Percentiles rank a stretch among this genome's conserved stretches.
Evolutionary conservation across 2,797 vertebrate genomes (phyloP).

Genomic region (Notoglanidium macrostoma): DNA sequence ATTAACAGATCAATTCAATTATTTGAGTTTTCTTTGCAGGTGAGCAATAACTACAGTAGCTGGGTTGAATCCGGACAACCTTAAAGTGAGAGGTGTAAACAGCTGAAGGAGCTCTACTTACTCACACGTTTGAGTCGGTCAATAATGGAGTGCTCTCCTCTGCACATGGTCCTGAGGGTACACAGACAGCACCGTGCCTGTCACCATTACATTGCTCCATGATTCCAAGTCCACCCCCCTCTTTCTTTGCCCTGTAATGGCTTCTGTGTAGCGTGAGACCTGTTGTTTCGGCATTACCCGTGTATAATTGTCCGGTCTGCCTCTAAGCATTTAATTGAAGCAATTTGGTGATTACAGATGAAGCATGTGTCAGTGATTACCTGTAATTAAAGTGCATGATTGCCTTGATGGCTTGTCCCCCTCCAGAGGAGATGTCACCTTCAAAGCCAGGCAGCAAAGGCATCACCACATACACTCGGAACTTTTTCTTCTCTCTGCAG

Average conservation of each 20-base stretch:
- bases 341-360: constrained; percentile 80
- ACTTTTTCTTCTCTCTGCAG: constrained; percentile 57
- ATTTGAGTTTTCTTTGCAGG: not conserved
- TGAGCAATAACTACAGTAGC: not conserved
- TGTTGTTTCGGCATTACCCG: constrained; percentile 74
- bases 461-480: constrained; percentile 59
- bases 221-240: constrained; percentile 65
- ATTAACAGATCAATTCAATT: not conserved
- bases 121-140: constrained; percentile 73
- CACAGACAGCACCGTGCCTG: constrained; percentile 41
- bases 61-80: not conserved
- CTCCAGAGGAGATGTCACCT: constrained; percentile 72
- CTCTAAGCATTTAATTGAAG: constrained; percentile 76
- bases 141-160: constrained; percentile 69
- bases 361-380: constrained; percentile 78
- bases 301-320: constrained; percentile 75
- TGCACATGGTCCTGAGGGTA: constrained; percentile 74
- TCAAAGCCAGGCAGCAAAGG: constrained; percentile 61
- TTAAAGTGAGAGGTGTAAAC: not conserved
- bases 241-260: constrained; percentile 74
- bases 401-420: constrained; percentile 74
- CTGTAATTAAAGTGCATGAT: constrained; percentile 84
- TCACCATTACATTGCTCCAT: constrained; percentile 54
- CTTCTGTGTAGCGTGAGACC: constrained; percentile 67
- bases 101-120: constrained; percentile 61